Evolutionary conservation across 2,113 vertebrate genomes (phyloP).

Genomic region (Talpa occidentalis): DNA sequence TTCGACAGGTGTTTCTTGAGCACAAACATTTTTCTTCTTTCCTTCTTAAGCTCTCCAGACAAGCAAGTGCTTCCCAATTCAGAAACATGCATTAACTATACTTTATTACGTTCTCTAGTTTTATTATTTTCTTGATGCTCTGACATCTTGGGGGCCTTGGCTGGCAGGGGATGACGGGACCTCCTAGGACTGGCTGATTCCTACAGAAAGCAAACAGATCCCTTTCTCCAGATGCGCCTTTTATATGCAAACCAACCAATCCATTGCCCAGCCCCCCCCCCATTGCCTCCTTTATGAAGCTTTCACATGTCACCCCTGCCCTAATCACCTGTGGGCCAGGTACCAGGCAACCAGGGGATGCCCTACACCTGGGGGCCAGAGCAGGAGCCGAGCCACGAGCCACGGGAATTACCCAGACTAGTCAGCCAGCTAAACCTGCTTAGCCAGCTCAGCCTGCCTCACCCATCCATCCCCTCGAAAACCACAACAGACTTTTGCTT

Average conservation of each 20-base stretch:
- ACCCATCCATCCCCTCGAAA: neutral
- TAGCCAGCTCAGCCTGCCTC: neutral
- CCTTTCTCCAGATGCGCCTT: neutral
- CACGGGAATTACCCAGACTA: neutral
- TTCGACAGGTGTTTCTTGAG: neutral
- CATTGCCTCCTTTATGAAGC: accelerated
- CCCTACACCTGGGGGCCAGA: neutral
- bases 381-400: neutral
- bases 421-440: neutral
- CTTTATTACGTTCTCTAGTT: neutral
- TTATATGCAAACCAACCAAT: accelerated
- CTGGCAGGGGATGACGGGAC: accelerated
- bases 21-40: neutral
- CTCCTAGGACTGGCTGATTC: neutral
- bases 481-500: neutral
- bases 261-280: neutral
- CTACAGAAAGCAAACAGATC: neutral
- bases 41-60: neutral
- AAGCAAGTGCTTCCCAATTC: neutral
- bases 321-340: neutral
- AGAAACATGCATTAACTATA: neutral
- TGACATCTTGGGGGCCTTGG: neutral
- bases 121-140: neutral
- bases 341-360: neutral
- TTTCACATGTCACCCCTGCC: neutral